A percentile compares a stretch with the other conserved stretches of the same genome.
Conservation (phyloP, 2,888 invertebrate species). For the Allolobophora icterica region DNA sequence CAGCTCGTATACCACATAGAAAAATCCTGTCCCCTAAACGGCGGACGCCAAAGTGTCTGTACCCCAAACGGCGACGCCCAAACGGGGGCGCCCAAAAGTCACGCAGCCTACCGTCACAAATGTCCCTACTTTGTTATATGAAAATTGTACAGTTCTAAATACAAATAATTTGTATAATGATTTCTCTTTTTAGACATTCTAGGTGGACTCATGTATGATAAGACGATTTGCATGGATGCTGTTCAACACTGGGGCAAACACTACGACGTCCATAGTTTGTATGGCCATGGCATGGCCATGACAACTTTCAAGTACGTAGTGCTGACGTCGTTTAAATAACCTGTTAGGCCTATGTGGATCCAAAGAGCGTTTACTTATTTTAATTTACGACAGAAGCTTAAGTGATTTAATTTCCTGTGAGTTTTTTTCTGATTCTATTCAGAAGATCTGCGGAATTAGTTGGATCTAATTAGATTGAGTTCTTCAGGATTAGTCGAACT, state of each 20-base stretch:
- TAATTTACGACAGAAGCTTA: no score
- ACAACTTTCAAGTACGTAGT: conserved; percentile 47
- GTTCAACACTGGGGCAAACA: conserved; percentile 69
- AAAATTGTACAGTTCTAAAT: no score
- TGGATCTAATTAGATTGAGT: neutral
- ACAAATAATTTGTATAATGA: neutral
- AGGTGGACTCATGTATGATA: conserved; percentile 65
- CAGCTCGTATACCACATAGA: no score
- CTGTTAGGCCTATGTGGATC: no score
- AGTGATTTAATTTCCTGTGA: neutral
- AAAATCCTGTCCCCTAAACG: no score
- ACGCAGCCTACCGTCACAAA: no score
- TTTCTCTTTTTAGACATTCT: conserved; percentile 5
- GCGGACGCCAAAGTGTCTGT: no score
- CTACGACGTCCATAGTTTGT: conserved; percentile 66
- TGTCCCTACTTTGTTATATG: no score
- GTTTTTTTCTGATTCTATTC: neutral
- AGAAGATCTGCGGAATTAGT: neutral
- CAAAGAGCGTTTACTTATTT: neutral
- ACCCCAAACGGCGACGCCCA: no score
- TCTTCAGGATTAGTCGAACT: neutral
- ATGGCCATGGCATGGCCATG: conserved; percentile 69
- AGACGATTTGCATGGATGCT: conserved; percentile 81
- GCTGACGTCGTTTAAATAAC: neutral
- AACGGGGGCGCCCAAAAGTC: no score